These are phyloP conservation scores for Paguma larvata DNA, from an alignment of 2,797 vertebrate genomes.

Conservation along the genomic window DNA sequence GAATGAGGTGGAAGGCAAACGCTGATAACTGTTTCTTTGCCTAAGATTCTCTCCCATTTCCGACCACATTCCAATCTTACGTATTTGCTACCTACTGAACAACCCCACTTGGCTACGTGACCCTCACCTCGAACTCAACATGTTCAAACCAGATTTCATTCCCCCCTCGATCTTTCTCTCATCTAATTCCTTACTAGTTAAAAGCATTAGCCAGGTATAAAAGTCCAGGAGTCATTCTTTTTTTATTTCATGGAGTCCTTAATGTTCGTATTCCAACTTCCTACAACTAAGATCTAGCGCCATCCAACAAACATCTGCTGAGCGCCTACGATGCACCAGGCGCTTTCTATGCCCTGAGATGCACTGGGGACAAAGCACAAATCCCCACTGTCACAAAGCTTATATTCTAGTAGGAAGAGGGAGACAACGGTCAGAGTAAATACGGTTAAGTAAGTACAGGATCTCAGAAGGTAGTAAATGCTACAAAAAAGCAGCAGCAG, in stretches of 20 bases:
- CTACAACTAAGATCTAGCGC: not conserved
- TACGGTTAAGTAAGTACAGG: not conserved
- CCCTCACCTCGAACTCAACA: conserved; percentile 9
- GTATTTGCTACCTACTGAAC: not conserved
- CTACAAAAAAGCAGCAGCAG: conserved; percentile 21
- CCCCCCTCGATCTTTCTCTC: conserved; percentile 3
- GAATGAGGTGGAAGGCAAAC: not conserved
- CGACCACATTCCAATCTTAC: not conserved
- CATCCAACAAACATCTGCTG: conserved; percentile 28
- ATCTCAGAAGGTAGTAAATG: not conserved
- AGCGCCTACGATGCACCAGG: not conserved
- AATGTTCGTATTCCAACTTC: conserved; percentile 48
- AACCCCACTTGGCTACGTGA: not conserved
- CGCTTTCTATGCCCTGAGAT: conserved; percentile 19
- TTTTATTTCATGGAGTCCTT: not conserved
- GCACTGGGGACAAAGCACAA: conserved; percentile 30
- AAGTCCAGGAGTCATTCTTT: not conserved
- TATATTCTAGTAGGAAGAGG: conserved; percentile 1
- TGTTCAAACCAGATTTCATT: conserved; percentile 21
- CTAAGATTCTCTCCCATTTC: conserved; percentile 2
- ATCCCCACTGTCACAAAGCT: not conserved
- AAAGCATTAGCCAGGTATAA: conserved; percentile 40
- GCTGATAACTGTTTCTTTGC: not conserved
- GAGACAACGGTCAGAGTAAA: not conserved
- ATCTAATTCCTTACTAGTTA: conserved; percentile 49